Conservation (phyloP, 2,797 vertebrate species). For the Limnodromus scolopaceus region DNA sequence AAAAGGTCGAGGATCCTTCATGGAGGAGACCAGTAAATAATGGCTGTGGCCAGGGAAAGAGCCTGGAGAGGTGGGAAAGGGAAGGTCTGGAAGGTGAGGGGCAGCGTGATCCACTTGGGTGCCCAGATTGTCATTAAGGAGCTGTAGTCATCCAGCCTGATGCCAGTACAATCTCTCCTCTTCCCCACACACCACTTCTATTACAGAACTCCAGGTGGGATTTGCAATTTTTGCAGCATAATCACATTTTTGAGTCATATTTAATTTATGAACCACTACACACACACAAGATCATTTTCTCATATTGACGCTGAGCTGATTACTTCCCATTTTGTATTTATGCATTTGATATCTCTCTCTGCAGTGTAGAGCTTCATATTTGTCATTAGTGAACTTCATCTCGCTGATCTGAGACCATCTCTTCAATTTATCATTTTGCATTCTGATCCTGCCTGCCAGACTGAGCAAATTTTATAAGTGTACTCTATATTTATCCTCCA, state of each 20-base stretch:
- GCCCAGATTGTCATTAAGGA: not conserved
- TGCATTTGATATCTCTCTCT: constrained; percentile 29
- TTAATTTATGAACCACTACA: constrained; percentile 50
- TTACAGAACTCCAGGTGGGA: constrained; percentile 32
- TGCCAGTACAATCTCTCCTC: not conserved
- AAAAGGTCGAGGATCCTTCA: not conserved
- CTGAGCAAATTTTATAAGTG: constrained; percentile 42
- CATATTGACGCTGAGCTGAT: constrained; percentile 18
- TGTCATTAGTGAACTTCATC: constrained; percentile 46
- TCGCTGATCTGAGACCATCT: constrained; percentile 38
- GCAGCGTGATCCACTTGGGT: not conserved
- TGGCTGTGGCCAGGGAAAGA: not conserved
- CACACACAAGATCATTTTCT: constrained; percentile 44
- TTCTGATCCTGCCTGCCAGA: constrained; percentile 37
- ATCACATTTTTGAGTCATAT: constrained; percentile 54
- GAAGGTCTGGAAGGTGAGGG: not conserved
- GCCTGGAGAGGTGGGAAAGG: not conserved
- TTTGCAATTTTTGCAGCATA: constrained; percentile 34
- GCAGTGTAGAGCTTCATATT: not conserved
- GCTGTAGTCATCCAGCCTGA: not conserved
- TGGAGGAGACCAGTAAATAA: not conserved
- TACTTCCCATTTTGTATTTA: constrained; percentile 52
- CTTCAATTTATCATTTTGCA: constrained; percentile 34
- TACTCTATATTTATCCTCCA: constrained; percentile 53
- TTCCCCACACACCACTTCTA: not conserved